Conservation (phyloP, 2,888 invertebrate genomes). For the Tiliacea aurago region DNA sequence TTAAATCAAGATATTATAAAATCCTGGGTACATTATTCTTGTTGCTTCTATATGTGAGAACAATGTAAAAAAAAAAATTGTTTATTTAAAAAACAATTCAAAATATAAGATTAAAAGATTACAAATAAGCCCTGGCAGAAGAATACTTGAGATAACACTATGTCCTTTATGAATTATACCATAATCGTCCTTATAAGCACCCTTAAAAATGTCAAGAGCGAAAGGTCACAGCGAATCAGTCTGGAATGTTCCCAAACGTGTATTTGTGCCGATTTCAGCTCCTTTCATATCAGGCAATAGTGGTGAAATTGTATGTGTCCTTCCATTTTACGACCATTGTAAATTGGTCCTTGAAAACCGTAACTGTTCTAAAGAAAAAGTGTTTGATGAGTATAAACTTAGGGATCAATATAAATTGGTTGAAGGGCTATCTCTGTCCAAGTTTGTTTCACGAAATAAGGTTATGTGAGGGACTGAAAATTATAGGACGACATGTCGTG, state of each 20-base stretch:
- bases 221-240: conserved; percentile 41
- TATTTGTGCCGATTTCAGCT: conserved; percentile 52
- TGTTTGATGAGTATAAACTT: conserved; percentile 5
- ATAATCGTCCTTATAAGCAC: conserved; percentile 21
- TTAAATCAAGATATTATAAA: too few species aligned
- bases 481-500: conserved; percentile 64
- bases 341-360: conserved; percentile 25
- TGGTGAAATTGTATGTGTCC: conserved; percentile 51
- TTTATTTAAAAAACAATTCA: too few species aligned
- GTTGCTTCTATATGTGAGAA: too few species aligned
- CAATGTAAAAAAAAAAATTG: too few species aligned
- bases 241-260: conserved; percentile 53
- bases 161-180: background rate
- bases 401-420: conserved; percentile 46
- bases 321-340: conserved; percentile 26
- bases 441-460: conserved; percentile 59
- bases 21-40: too few species aligned
- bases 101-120: too few species aligned
- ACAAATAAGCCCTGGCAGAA: too few species aligned
- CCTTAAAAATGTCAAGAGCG: conserved; percentile 26
- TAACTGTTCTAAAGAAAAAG: conserved; percentile 8
- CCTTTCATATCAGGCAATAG: conserved; percentile 48
- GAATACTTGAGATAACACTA: background rate
- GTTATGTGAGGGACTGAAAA: conserved; percentile 61
- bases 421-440: conserved; percentile 50